These are phyloP conservation scores for Drosophila subsilvestris DNA, from an alignment of 2,888 invertebrate species.

Conservation along the genomic window DNA sequence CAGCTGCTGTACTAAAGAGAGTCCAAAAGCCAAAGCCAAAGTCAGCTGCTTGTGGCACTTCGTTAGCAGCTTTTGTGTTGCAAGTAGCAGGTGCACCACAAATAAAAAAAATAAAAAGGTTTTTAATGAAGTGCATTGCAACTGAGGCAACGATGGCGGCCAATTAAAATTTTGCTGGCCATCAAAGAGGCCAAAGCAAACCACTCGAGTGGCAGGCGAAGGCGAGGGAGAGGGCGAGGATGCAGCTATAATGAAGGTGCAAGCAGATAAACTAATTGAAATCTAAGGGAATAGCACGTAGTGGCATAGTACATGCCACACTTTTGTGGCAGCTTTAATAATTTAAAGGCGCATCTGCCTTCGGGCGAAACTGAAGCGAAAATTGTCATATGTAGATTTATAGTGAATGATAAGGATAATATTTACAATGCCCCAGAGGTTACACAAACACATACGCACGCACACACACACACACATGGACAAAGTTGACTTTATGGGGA, in stretches of 20 bases:
- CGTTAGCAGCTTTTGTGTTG: slow-evolving; percentile 38
- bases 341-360: slow-evolving; percentile 32
- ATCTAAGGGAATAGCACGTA: background rate
- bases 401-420: slow-evolving; percentile 77
- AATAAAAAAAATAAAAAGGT: slow-evolving; percentile 22
- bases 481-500: slow-evolving; percentile 67
- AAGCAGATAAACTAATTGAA: slow-evolving; percentile 35
- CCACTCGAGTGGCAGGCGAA: slow-evolving; percentile 26
- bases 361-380: slow-evolving; percentile 61
- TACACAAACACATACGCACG: slow-evolving; percentile 30
- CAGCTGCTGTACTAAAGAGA: slow-evolving; percentile 6
- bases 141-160: slow-evolving; percentile 30
- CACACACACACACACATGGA: slow-evolving; percentile 12
- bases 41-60: slow-evolving; percentile 41
- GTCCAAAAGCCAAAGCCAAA: slow-evolving; percentile 45
- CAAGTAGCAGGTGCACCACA: slow-evolving; percentile 11
- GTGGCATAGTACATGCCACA: background rate
- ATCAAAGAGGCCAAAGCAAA: slow-evolving; percentile 36
- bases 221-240: background rate
- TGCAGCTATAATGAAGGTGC: background rate
- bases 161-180: slow-evolving; percentile 49
- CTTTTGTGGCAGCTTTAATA: slow-evolving; percentile 34
- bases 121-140: slow-evolving; percentile 47
- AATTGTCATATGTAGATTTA: slow-evolving; percentile 81
- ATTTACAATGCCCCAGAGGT: slow-evolving; percentile 76